Evolutionary conservation across 1,140 invertebrate species (phyloP).

Genomic region (Thrips palmi): DNA sequence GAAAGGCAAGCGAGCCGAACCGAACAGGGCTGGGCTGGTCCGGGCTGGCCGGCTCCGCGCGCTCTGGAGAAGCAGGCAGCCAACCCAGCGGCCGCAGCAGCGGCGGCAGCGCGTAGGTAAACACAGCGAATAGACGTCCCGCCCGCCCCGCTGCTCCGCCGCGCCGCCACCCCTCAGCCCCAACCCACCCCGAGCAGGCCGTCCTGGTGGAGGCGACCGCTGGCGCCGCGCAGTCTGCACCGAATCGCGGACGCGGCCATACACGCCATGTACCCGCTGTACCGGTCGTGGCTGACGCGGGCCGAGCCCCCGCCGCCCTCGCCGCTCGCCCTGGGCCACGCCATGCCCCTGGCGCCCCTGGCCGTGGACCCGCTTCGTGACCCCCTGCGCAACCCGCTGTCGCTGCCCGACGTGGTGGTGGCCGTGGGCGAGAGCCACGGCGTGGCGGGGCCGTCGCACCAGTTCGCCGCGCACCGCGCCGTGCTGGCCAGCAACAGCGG

Average conservation of each 20-base stretch:
- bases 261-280: slow-evolving; percentile 41
- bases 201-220: too few relatives aligned
- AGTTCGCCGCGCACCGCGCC: slow-evolving; percentile 45
- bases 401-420: slow-evolving; percentile 38
- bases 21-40: too few relatives aligned
- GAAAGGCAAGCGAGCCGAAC: not conserved
- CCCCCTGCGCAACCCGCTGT: slow-evolving; percentile 19
- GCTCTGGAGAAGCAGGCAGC: too few relatives aligned
- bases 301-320: slow-evolving; percentile 19
- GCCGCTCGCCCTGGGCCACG: slow-evolving; percentile 19
- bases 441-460: slow-evolving; percentile 23
- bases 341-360: too few relatives aligned
- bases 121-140: too few relatives aligned
- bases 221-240: too few relatives aligned
- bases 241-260: too few relatives aligned
- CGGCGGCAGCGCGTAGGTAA: too few relatives aligned
- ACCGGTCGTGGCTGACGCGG: slow-evolving; percentile 46
- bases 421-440: slow-evolving; percentile 35
- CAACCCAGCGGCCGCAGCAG: too few relatives aligned
- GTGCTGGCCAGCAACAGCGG: slow-evolving; percentile 51
- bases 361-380: slow-evolving; percentile 11
- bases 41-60: too few relatives aligned
- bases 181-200: slow-evolving; percentile 5
- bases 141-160: not conserved
- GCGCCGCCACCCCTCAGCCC: not conserved